Conservation (phyloP, 2,113 vertebrate species). For the Ginglymostoma cirratum region DNA sequence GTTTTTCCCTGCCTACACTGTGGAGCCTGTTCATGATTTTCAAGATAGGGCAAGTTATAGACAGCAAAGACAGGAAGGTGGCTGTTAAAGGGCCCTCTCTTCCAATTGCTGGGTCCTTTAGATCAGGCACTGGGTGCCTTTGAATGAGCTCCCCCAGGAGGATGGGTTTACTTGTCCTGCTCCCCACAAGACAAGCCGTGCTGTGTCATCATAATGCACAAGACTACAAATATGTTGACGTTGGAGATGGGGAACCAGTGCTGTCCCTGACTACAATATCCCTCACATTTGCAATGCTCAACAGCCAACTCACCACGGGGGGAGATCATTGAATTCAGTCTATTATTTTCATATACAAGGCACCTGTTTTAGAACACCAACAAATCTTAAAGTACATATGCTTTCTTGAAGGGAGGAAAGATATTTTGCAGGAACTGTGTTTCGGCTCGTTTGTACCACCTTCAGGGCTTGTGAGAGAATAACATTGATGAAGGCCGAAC, state of each 20-base stretch:
- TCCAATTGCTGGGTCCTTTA: no score
- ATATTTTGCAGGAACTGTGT: background rate
- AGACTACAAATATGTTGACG: no score
- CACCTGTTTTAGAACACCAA: background rate
- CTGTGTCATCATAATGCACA: no score
- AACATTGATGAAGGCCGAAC: background rate
- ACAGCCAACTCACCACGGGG: background rate
- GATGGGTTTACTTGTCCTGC: background rate
- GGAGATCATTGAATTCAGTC: background rate
- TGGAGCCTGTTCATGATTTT: no score
- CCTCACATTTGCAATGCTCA: background rate
- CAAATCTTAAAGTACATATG: background rate
- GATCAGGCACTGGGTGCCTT: no score
- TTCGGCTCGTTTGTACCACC: background rate
- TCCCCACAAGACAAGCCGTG: background rate
- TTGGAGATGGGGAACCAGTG: no score
- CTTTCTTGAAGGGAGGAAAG: background rate
- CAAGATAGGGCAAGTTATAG: background rate
- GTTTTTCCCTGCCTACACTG: no score
- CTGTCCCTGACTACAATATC: background rate
- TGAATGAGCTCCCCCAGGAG: background rate
- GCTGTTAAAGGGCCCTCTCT: background rate
- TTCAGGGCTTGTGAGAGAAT: background rate
- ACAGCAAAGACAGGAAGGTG: background rate
- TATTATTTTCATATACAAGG: background rate